These are phyloP conservation scores for Trogon melanurus DNA, from an alignment of 2,113 vertebrate genomes.

Conservation along the genomic window DNA sequence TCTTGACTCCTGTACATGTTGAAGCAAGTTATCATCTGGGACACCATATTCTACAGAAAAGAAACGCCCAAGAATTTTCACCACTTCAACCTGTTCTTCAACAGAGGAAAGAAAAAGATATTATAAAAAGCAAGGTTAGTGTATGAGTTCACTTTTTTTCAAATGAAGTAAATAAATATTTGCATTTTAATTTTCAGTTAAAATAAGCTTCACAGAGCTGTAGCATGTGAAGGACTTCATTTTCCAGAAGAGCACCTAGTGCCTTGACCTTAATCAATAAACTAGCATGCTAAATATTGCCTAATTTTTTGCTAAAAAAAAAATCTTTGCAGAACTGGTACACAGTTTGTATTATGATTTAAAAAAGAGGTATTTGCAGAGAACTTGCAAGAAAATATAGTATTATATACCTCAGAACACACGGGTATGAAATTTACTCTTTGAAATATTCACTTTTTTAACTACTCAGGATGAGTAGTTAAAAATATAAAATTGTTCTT, in stretches of 20 bases:
- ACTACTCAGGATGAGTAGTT: background rate
- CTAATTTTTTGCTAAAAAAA: background rate
- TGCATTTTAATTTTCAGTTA: background rate
- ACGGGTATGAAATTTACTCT: background rate
- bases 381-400: background rate
- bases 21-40: constrained; percentile 86
- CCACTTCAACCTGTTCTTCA: constrained; percentile 90
- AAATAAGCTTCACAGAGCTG: background rate
- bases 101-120: constrained; percentile 75
- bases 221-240: background rate
- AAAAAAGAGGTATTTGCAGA: background rate
- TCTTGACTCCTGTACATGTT: constrained; percentile 88
- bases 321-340: background rate
- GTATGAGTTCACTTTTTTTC: background rate
- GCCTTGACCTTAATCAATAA: background rate
- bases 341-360: background rate
- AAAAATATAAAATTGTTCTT: background rate
- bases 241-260: background rate
- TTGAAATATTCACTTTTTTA: background rate
- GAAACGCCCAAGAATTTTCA: constrained; percentile 69
- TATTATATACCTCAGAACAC: background rate
- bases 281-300: background rate
- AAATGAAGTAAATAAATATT: background rate
- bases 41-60: constrained; percentile 68
- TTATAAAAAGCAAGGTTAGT: constrained; percentile 85